Percentiles rank a stretch among this genome's conserved stretches.
Conservation (phyloP, 2,113 vertebrate species). For the Neodontobutis hainanensis region DNA sequence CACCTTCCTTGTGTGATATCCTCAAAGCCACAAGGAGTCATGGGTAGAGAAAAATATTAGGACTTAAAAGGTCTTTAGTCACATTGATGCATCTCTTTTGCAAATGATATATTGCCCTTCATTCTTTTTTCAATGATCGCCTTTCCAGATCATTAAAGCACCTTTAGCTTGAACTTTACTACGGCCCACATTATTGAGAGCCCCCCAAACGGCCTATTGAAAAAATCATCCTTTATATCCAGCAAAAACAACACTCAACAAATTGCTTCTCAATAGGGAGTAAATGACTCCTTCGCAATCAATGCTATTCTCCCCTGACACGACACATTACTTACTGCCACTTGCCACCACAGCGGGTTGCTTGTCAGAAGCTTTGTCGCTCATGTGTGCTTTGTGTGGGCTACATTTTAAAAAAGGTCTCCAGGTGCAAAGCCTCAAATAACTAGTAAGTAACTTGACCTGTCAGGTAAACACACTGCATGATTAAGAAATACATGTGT, state of each 20-base stretch:
- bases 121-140: conserved; percentile 35
- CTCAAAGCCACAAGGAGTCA: conserved; percentile 36
- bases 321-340: conserved; percentile 60
- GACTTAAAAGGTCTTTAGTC: conserved; percentile 19
- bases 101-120: conserved; percentile 45
- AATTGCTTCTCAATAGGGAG: conserved; percentile 62
- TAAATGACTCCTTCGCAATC: conserved; percentile 63
- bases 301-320: conserved; percentile 58
- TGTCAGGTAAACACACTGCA: conserved; percentile 5
- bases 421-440: conserved; percentile 8
- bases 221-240: conserved; percentile 55
- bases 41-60: conserved; percentile 37
- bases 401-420: conserved; percentile 28
- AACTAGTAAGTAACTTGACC: conserved; percentile 1
- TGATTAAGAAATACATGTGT: conserved; percentile 20
- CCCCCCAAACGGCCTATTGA: conserved; percentile 14
- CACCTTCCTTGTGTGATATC: conserved; percentile 41
- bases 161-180: conserved; percentile 36
- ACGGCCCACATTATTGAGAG: conserved; percentile 30
- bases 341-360: conserved; percentile 36
- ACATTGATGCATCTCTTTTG: conserved; percentile 45
- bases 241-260: conserved; percentile 49
- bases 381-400: conserved; percentile 24
- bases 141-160: conserved; percentile 53
- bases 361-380: conserved; percentile 52